phyloP scores from a whole-genome alignment of 37 sponge, comb jelly and placozoan genomes.

The Agelas oroides region DNA sequence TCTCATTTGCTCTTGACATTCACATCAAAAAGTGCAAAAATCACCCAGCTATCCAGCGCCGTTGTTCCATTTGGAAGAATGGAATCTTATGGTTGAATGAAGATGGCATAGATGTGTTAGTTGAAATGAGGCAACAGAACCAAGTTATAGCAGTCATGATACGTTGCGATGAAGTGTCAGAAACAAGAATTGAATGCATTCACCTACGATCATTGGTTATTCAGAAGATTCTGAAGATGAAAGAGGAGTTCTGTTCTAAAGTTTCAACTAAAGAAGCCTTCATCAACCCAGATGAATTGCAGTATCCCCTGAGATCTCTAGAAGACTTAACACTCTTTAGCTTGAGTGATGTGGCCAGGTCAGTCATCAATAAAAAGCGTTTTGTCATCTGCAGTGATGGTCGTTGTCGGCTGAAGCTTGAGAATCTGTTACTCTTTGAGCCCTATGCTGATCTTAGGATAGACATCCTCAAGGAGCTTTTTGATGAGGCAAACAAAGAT shows the following conservation, averaged over 20 bases:
- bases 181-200: background rate
- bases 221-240: background rate
- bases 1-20: background rate
- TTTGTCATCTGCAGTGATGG: background rate
- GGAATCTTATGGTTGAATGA: conserved; percentile 25
- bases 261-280: background rate
- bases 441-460: background rate
- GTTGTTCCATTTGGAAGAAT: conserved; percentile 28
- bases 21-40: background rate
- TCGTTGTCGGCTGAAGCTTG: background rate
- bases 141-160: conserved; percentile 5
- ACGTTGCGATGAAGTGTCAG: background rate
- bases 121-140: conserved; percentile 18
- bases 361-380: background rate
- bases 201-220: background rate
- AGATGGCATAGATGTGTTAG: conserved; percentile 1
- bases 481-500: no score
- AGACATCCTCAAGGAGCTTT: no score
- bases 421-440: background rate
- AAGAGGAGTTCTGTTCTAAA: background rate
- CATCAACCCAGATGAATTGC: background rate
- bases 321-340: background rate
- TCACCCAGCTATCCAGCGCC: background rate
- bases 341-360: background rate
- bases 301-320: background rate